Evolutionary conservation across 2,113 vertebrate species (phyloP), one percentile per base, ranked within the genome.

Genomic region (Mastomys natalensis): DNA sequence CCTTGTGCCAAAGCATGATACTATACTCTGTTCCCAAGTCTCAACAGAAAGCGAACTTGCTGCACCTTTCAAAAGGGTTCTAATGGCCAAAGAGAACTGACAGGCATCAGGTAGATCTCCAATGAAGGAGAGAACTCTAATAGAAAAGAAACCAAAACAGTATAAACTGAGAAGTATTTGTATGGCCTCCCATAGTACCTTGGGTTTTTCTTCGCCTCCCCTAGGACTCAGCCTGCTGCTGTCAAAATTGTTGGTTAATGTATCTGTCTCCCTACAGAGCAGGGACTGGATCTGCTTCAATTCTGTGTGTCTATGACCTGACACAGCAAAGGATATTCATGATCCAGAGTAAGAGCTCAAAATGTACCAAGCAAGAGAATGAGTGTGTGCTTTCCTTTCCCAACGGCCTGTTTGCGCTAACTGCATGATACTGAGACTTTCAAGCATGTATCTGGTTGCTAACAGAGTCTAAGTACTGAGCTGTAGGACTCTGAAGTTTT

Each of bases 21-120:
- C 40, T 80, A 15, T n/a, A 43, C 48, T 85, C 55, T 84, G 62
- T 45, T 91, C 78, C 87, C 55, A 89, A 88, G 68, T 87, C 53
- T 90, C 92, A 88, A 7, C 74, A 24, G 82, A 86, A 93, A 31
- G 26, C 45, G 93, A 90, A 87, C 92, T 26, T 87, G 31, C 89
- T 72, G n/a, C 85, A 58, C 26, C 45, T 76, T 95, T 81, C 43
- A 48, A 92, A 90, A 82, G 58, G n/a, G 11, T 70, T 64, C 43
- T 77, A 34, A 64, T 68, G 34, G n/a, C 60, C 51, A 72, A 90
- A 55, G 13, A 80, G 37, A 78, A 86, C 29, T 40, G 17, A 74
- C 48, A 94, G 24, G 40, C 90, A 24, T 74, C 80, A 7, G 13
- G 13, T 13, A 68, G 89, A 93, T 90, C 90, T 96, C 70, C 53